phyloP scores from a whole-genome alignment of 2,888 invertebrate genomes.

The Mesochorus sp. region DNA sequence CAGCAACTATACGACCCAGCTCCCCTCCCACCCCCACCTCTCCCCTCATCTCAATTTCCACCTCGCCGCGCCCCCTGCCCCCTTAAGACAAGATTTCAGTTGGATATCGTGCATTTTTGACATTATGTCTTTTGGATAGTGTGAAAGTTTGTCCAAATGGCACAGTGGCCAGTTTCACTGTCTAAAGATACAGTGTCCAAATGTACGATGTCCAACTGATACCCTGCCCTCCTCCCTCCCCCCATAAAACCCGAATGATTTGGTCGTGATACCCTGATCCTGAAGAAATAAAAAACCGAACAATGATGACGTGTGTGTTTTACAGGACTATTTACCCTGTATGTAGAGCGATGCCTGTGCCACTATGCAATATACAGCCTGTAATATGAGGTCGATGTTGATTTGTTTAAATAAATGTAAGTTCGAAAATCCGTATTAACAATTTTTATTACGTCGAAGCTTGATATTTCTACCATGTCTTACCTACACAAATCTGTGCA shows the following conservation, averaged over 20 bases:
- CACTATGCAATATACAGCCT: slow-evolving; percentile 80
- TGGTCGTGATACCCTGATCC: slow-evolving; percentile 66
- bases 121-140: too few relatives aligned
- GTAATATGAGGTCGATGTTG: slow-evolving; percentile 82
- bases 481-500: too few relatives aligned
- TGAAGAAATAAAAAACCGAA: slow-evolving; percentile 57
- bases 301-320: slow-evolving; percentile 74
- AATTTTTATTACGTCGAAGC: neutral
- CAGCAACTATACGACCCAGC: slow-evolving; percentile 48
- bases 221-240: slow-evolving; percentile 42
- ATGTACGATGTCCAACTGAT: too few relatives aligned
- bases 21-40: neutral
- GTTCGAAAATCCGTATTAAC: slow-evolving; percentile 77
- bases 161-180: too few relatives aligned
- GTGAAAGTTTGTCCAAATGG: too few relatives aligned
- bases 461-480: too few relatives aligned
- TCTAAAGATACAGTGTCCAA: too few relatives aligned
- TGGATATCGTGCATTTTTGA: too few relatives aligned
- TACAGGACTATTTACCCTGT: slow-evolving; percentile 78
- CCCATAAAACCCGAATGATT: slow-evolving; percentile 69
- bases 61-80: slow-evolving; percentile 26
- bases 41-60: slow-evolving; percentile 24
- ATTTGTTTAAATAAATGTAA: slow-evolving; percentile 83
- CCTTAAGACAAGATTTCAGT: too few relatives aligned
- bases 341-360: slow-evolving; percentile 79